These are phyloP conservation scores for Indicator indicator DNA, from an alignment of 2,113 vertebrate species.

Conservation along the genomic window DNA sequence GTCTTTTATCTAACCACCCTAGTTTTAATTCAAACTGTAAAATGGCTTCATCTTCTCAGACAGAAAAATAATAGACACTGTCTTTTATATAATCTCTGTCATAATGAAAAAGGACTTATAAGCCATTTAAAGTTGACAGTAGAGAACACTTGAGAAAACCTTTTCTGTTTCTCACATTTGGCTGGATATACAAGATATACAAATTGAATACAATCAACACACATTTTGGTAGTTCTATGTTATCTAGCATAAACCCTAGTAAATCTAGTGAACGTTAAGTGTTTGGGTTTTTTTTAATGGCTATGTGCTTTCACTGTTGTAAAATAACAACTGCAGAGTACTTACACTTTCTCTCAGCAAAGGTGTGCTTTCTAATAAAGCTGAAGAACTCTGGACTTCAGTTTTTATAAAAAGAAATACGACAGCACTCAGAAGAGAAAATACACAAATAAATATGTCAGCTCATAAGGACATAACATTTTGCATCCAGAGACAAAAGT, in stretches of 20 bases:
- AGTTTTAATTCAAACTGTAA: background rate
- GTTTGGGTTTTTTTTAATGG: background rate
- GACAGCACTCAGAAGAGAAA: conserved; percentile 82
- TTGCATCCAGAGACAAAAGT: background rate
- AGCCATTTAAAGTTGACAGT: background rate
- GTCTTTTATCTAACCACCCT: background rate
- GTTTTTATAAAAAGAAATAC: conserved; percentile 91
- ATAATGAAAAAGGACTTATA: background rate
- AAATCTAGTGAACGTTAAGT: background rate
- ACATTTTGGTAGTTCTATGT: background rate
- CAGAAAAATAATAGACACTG: background rate
- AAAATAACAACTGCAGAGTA: conserved; percentile 33
- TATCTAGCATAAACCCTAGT: background rate
- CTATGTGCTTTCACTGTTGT: background rate
- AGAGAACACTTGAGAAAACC: background rate
- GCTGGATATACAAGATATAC: background rate
- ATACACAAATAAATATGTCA: conserved; percentile 15
- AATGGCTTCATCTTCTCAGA: background rate
- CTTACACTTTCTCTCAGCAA: conserved; percentile 85
- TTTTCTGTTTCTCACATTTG: background rate
- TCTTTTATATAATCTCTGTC: background rate
- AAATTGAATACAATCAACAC: background rate
- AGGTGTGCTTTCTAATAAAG: conserved; percentile 70
- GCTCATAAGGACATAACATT: background rate
- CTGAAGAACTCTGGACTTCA: conserved; percentile 72